Evolutionary conservation across 2,797 vertebrate genomes (phyloP), one percentile per base, ranked within the genome.

Genomic region (Phrynocephalus guinanensis): DNA sequence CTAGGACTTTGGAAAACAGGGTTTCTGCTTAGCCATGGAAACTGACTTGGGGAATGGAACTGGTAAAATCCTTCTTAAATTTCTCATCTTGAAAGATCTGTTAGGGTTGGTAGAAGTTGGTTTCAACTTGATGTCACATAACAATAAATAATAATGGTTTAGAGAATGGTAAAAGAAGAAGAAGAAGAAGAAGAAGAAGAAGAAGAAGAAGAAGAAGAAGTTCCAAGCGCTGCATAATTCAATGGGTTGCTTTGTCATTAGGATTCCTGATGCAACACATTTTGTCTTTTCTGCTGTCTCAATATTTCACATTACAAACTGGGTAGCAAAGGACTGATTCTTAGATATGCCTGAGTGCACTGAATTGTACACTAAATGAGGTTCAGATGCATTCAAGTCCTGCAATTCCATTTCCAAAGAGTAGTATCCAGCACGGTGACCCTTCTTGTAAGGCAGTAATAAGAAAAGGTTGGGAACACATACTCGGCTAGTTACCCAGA

Each of bases 401-500:
- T 22, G 30, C 60, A 81, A 73, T 44, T 81, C 38, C 38, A 0
- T 80, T 68, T 22, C 44, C 52, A 56, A 85, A 71, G 26, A 38
- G 18, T 67, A 80, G 56, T 68, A 76, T n/a, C 83, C 63, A 85
- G 24, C 63, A 81, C 8, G 22, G 48, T 44, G 44, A 85, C 60
- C 82, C 89, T 82, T 86, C 79, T 11, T 6, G 3, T 7, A 82
- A 3, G n/a, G 11, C 0, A 3, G 9, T 8, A 90, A 81, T 81
- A 90, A 52, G 7, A 91, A 71, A 15, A 87, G 44, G 90, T 50
- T 0, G 82, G 71, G 38, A 85, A 76, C 44, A 67, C 28, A 52
- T 50, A 85, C 63, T 85, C 80, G n/a, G 22, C 30, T 56, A 13
- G 44, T 72, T 75, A 81, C 13, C 66, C 22, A 30, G 11, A 83